A percentile compares a stretch with the other conserved stretches of the same genome.
Conservation (phyloP, 2,797 vertebrate species). For the Enoplosus armatus region DNA sequence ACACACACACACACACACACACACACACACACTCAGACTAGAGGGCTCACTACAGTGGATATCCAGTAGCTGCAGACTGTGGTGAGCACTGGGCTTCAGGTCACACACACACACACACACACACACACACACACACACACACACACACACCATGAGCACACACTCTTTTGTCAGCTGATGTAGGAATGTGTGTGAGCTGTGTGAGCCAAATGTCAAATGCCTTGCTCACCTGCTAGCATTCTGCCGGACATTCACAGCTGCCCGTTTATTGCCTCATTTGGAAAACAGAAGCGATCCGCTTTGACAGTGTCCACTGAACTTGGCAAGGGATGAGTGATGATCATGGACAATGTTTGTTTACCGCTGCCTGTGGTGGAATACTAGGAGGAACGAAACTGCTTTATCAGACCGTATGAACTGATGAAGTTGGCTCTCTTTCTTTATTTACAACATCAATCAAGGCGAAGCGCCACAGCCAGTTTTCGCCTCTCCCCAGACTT, state of each 20-base stretch:
- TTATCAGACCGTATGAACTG: not conserved
- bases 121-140: not conserved
- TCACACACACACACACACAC: constrained; percentile 29
- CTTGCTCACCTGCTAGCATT: constrained; percentile 73
- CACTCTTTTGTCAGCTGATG: constrained; percentile 77
- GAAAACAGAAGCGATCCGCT: constrained; percentile 16
- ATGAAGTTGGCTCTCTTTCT: not conserved
- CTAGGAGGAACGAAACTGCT: not conserved
- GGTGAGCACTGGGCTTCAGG: constrained; percentile 8
- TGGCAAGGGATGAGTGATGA: not conserved
- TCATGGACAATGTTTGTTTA: not conserved
- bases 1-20: constrained; percentile 13
- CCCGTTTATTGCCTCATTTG: constrained; percentile 21
- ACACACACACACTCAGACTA: not conserved
- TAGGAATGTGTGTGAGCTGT: constrained; percentile 62
- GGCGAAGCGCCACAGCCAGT: not conserved
- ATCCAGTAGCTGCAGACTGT: constrained; percentile 13
- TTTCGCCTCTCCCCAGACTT: not conserved
- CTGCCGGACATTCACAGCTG: constrained; percentile 46
- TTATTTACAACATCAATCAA: not conserved
- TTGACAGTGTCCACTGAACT: constrained; percentile 29
- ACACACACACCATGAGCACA: constrained; percentile 29
- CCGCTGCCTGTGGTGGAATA: not conserved
- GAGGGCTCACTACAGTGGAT: not conserved
- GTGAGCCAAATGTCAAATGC: constrained; percentile 72